Evolutionary conservation across 2,113 vertebrate genomes (phyloP), one percentile per base, ranked within the genome.

Genomic region (Pomatorhinus ruficollis): DNA sequence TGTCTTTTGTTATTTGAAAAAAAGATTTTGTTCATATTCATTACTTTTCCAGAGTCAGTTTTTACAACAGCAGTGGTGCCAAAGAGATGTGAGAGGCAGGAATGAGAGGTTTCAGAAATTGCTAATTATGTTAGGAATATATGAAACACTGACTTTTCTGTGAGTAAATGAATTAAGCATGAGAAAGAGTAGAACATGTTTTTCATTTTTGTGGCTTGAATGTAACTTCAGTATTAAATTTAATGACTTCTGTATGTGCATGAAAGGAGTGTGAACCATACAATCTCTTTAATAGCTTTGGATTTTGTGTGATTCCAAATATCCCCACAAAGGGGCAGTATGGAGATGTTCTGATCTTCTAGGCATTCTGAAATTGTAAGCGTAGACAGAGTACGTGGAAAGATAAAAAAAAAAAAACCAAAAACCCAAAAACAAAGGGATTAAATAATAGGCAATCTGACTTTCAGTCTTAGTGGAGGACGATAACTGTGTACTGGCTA

Each of bases 261-360:
- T 76, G 17, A 25, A 76, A 63, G 35, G 35, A 77, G 24, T 44
- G 64, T 86, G 79, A 91, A 23, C 60, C 45, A 17, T 35, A 50
- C 50, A 9, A n/a, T 78, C 35, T 40, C 69, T 79, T 49, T 18
- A 57, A 37, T 4, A 53, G 42, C 44, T 94, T 68, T 61, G n/a
- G 28, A 39, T 78, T 71, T 47, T 45, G 30, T 50, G 3, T 40
- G 18, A 72, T 95, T 94, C 71, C 93, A 49, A 30, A 65, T 63
- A 72, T 78, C 21, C 42, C 97, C 97, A 42, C 97, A 68, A 74
- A 93, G 94, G 95, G 97, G 95, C 97, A 87, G 90, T 60, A 24
- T 65, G 56, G 84, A 87, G 86, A 89, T 83, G 10, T 0, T 19
- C 50, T 68, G 40, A 63, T 80, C 42, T 21, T 37, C 57, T 17